Percentiles rank a stretch among this genome's conserved stretches.
phyloP scores from a whole-genome alignment of 2,797 vertebrate species.

The Typhlichthys subterraneus region DNA sequence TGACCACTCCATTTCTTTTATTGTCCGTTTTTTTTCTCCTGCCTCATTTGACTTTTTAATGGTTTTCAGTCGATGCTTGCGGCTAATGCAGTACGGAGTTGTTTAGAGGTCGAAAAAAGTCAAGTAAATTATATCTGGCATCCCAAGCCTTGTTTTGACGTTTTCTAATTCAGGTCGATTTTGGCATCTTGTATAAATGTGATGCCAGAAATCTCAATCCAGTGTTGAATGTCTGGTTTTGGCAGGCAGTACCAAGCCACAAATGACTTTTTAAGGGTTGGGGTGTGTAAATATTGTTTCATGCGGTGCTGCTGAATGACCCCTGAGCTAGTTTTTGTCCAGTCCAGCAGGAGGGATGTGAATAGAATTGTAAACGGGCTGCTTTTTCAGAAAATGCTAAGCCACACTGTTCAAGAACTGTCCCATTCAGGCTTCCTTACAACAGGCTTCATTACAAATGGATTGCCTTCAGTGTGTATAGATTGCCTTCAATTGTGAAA shows the following conservation, averaged over 20 bases:
- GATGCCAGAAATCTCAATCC: constrained; percentile 18
- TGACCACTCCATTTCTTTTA: constrained; percentile 10
- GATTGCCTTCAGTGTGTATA: background rate
- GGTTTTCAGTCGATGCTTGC: constrained; percentile 34
- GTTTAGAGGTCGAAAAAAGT: constrained; percentile 30
- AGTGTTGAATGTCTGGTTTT: constrained; percentile 26
- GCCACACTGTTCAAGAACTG: constrained; percentile 13
- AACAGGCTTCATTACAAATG: constrained; percentile 14
- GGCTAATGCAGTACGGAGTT: constrained; percentile 36
- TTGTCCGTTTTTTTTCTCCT: constrained; percentile 19
- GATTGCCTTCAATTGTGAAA: background rate
- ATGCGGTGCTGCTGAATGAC: constrained; percentile 26
- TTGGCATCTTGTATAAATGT: constrained; percentile 39
- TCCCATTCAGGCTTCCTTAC: constrained; percentile 9
- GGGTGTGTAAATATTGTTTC: constrained; percentile 32
- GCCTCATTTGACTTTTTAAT: constrained; percentile 41
- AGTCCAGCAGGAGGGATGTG: constrained; percentile 8
- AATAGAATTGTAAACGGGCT: constrained; percentile 23
- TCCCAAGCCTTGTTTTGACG: constrained; percentile 25
- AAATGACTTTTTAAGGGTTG: constrained; percentile 40
- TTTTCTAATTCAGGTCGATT: constrained; percentile 46
- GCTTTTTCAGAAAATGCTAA: background rate
- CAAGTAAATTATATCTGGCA: constrained; percentile 22
- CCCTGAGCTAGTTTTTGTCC: constrained; percentile 25
- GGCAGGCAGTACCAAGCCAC: constrained; percentile 19